Conservation (phyloP, 2,113 vertebrate genomes). For the Dicrurus megarhynchus region DNA sequence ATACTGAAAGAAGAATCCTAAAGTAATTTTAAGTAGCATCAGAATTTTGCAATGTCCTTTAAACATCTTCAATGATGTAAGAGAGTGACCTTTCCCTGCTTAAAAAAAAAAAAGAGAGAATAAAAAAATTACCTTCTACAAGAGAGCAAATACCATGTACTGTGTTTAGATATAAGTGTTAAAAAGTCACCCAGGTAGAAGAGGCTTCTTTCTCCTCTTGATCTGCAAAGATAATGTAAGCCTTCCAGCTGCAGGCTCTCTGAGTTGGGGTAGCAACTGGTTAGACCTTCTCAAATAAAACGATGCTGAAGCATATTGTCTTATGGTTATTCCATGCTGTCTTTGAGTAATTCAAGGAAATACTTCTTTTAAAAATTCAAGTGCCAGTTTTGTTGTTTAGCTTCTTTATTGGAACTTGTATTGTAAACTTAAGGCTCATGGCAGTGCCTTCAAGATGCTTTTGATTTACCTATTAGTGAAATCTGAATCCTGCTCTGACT, state of each 20-base stretch:
- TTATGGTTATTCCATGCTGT: background rate
- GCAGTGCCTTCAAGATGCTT: background rate
- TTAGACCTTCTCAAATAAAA: background rate
- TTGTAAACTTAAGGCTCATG: background rate
- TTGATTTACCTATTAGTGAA: background rate
- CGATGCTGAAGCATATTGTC: background rate
- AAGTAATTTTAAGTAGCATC: background rate
- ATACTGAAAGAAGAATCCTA: background rate
- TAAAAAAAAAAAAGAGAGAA: background rate
- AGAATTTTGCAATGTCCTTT: background rate
- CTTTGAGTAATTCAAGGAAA: background rate
- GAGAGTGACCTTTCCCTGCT: background rate
- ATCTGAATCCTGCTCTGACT: background rate
- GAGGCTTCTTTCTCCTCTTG: background rate
- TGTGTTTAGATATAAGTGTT: background rate
- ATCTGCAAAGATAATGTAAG: background rate
- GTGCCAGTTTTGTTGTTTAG: background rate
- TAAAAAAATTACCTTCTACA: background rate
- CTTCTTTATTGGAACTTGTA: background rate
- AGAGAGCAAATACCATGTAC: background rate
- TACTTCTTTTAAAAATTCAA: background rate
- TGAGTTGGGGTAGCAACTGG: background rate
- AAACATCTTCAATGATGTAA: background rate
- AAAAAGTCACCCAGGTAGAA: background rate
- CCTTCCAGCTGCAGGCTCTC: background rate